phyloP scores from a whole-genome alignment of 2,888 invertebrate genomes.

The Calephelis perditalis region DNA sequence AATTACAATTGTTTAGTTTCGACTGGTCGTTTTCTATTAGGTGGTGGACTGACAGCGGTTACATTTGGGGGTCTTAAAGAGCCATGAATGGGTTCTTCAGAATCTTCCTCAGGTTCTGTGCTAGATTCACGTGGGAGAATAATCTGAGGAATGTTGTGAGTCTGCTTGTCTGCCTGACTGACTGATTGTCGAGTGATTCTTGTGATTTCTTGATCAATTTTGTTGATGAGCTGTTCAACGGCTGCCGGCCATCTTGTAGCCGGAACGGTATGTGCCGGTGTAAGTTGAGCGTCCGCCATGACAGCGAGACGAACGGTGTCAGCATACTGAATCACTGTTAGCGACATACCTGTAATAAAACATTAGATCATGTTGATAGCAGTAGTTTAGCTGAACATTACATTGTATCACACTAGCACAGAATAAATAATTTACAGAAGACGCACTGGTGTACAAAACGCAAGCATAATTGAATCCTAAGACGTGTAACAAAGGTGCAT shows the following conservation, averaged over 20 bases:
- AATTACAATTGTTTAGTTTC: conserved; percentile 25
- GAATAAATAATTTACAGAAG: too few relatives aligned
- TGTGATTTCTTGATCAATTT: conserved; percentile 61
- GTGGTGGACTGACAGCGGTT: conserved; percentile 52
- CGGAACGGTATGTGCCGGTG: conserved; percentile 80
- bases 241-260: conserved; percentile 63
- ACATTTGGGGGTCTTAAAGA: conserved; percentile 46
- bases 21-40: conserved; percentile 41
- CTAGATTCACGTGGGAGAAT: background rate
- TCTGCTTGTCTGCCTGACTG: too few relatives aligned
- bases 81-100: conserved; percentile 17
- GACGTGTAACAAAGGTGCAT: too few relatives aligned
- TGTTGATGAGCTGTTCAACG: conserved; percentile 55
- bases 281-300: conserved; percentile 84
- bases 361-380: too few relatives aligned
- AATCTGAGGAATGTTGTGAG: background rate
- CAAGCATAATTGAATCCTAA: too few relatives aligned
- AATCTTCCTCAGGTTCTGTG: background rate
- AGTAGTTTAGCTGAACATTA: too few relatives aligned
- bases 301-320: conserved; percentile 81
- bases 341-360: conserved; percentile 80
- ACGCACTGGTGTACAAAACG: too few relatives aligned
- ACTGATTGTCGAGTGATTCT: conserved; percentile 44
- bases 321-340: conserved; percentile 84
- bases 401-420: too few relatives aligned